Conservation (phyloP, 2,797 vertebrate genomes). For the Mormyrus hasselquistii region DNA sequence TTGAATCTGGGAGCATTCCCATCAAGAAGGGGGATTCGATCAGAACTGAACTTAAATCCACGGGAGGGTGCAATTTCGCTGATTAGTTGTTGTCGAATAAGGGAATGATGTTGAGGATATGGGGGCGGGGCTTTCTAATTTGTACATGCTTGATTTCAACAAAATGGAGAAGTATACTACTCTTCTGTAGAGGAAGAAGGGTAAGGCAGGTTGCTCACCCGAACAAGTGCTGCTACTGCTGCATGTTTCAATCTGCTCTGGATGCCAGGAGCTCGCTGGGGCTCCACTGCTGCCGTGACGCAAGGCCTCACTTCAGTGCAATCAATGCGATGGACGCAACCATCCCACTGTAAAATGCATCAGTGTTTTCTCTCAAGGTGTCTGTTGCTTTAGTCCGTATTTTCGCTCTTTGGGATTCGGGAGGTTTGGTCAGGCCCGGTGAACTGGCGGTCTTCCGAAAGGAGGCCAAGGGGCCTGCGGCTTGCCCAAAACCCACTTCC, state of each 20-base stretch:
- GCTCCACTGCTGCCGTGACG: slow-evolving; percentile 51
- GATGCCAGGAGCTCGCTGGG: slow-evolving; percentile 41
- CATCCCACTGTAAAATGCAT: slow-evolving; percentile 50
- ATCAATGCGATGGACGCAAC: slow-evolving; percentile 22
- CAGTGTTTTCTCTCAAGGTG: slow-evolving; percentile 27
- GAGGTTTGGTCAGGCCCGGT: neutral
- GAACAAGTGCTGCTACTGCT: slow-evolving; percentile 42
- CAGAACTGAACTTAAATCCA: neutral
- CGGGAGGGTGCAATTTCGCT: neutral
- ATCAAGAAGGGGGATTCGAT: neutral
- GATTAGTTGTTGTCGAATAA: neutral
- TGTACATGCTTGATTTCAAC: slow-evolving; percentile 38
- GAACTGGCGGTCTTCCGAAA: neutral
- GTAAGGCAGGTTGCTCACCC: slow-evolving; percentile 35
- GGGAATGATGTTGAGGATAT: slow-evolving; percentile 15
- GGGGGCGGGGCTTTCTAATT: slow-evolving; percentile 51
- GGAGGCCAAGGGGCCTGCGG: too few species aligned
- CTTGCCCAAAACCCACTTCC: neutral
- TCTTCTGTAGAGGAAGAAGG: slow-evolving; percentile 23
- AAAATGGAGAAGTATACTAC: slow-evolving; percentile 22
- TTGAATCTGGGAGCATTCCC: slow-evolving; percentile 1
- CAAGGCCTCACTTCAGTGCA: slow-evolving; percentile 38
- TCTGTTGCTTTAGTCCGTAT: slow-evolving; percentile 5
- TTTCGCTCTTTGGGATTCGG: neutral
- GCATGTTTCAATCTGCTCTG: slow-evolving; percentile 46